Evolutionary conservation across 2,888 invertebrate species (phyloP), one percentile per base, ranked within the genome.

Genomic region (Ptychoptera contaminata): DNA sequence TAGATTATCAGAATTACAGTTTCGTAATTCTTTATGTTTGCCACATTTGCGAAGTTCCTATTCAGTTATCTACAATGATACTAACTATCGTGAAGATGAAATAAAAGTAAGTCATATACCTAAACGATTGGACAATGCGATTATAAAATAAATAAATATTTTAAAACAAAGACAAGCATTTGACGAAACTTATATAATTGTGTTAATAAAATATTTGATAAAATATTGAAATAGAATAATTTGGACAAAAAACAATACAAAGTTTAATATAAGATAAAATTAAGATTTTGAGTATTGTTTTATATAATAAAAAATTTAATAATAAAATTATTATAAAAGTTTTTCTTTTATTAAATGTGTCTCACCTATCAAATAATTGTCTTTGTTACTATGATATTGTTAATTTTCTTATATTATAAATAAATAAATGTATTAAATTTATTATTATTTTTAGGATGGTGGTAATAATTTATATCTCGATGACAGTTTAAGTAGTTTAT

Each of bases 21-120:
- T 78, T 63, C 69, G 90, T 36, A 90, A 90, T 63, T 85, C 88
- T 0, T 66, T 87, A 50, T 78, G 82, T 49, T 82, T 80, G n/a
- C 84, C 86, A 3, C 90, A 90, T 58, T 67, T 90, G 47, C 82
- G 83, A 67, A 85, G 84, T 50, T 79, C 83, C 0, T 90, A 90
- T 64, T 82, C 87, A 0, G 82, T 80, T 0, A 88, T 88, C 63
- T 80, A 77, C 29, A 81, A 83, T 61, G 67, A 77, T 48, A 67
- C 65, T 48, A 60, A 65, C 2, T 60, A 77, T 31, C 74, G 68
- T 44, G 81, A 81, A 49, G 77, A 80, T 46, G 78, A 79, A 51
- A 67, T 79, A 32, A 79, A 77, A 69, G 79, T 79, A 65, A 62
- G 59, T 54, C 43, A 23, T 23, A 23, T 23, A 23, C 23, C 23